Evolutionary conservation across 2,113 vertebrate genomes (phyloP), one percentile per base, ranked within the genome.

Genomic region (Poeciliopsis retropinna): DNA sequence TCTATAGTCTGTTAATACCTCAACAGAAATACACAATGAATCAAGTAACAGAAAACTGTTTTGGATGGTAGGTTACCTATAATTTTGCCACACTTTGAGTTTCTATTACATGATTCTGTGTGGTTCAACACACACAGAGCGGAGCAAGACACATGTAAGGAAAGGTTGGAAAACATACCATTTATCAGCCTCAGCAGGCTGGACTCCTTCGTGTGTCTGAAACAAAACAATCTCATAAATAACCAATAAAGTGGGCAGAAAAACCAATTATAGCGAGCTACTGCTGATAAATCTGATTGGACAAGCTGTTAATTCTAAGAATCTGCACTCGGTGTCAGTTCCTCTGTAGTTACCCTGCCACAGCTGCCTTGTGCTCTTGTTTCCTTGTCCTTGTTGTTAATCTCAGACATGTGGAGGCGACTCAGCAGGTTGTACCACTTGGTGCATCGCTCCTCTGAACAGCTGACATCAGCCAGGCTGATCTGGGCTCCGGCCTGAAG

Each of bases 361-460:
- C 83, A 54, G 28, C n/a, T 5, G 19, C 44, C 7, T 0, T 60
- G 44, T 0, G 44, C 68, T 60, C 74, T 1, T 37, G 69, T 37
- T 17, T 88, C 89, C 39, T 81, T 91, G 65, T 92, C 92, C 90
- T 95, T 95, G 87, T 76, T 87, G 78, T 70, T 91, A 82, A 95
- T 93, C 62, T 96, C 94, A 61, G 95, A 91, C 84, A 96, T 91
- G 87, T 95, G 95, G 87, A 93, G 92, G 9, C 94, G 95, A 87
- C 94, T 96, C 74, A 99, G 95, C 64, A 99, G 95, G 91, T 99
- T 99, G 91, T 97, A 99, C 96, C 97, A 98, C 73, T 94, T 95
- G 7, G 94, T 95, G 70, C 94, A 93, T 86, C 95, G 93, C 79
- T 98, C 97, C 81, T 95, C 96, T 0, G 95, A 94, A 79, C 90